Percentiles rank a stretch among this genome's conserved stretches.
Evolutionary conservation across 2,888 invertebrate species (phyloP).

Genomic region (Yponomeuta malinellus): DNA sequence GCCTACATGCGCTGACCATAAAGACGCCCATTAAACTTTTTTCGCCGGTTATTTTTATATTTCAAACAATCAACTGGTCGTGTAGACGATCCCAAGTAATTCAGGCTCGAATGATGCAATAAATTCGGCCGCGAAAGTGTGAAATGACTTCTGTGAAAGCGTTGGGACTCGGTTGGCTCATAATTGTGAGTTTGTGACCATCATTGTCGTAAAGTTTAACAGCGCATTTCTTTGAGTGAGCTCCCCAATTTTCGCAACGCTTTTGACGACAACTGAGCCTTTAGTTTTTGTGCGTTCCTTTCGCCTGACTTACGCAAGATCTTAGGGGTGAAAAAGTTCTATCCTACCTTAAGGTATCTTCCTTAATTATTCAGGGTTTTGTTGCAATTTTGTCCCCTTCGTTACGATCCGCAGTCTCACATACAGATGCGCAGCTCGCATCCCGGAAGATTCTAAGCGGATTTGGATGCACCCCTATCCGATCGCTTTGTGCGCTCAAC

Average conservation of each 20-base stretch:
- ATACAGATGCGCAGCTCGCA: conserved; percentile 34
- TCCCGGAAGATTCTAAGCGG: conserved; percentile 20
- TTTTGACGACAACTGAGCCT: conserved; percentile 36
- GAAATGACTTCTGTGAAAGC: conserved; percentile 47
- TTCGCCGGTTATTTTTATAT: conserved; percentile 1
- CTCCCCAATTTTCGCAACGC: conserved; percentile 44
- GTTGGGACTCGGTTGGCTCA: conserved; percentile 37
- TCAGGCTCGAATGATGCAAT: conserved; percentile 41
- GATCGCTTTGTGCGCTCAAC: conserved; percentile 40
- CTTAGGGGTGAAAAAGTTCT: too few species aligned
- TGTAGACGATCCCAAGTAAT: conserved; percentile 16
- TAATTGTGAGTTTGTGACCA: conserved; percentile 20
- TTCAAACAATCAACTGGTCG: conserved; percentile 1
- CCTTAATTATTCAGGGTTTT: too few species aligned
- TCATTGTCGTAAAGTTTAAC: conserved; percentile 16
- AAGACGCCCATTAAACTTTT: conserved; percentile 26
- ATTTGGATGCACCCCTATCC: conserved; percentile 43
- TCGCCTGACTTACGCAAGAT: too few species aligned
- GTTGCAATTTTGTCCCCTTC: too few species aligned
- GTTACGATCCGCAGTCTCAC: conserved; percentile 19
- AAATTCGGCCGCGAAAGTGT: conserved; percentile 54
- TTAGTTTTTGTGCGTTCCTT: conserved; percentile 17
- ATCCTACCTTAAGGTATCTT: too few species aligned
- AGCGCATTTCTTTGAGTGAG: conserved; percentile 23
- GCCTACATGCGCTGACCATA: background rate